Conservation (phyloP, 2,888 invertebrate genomes). For the Hartigia nigra region DNA sequence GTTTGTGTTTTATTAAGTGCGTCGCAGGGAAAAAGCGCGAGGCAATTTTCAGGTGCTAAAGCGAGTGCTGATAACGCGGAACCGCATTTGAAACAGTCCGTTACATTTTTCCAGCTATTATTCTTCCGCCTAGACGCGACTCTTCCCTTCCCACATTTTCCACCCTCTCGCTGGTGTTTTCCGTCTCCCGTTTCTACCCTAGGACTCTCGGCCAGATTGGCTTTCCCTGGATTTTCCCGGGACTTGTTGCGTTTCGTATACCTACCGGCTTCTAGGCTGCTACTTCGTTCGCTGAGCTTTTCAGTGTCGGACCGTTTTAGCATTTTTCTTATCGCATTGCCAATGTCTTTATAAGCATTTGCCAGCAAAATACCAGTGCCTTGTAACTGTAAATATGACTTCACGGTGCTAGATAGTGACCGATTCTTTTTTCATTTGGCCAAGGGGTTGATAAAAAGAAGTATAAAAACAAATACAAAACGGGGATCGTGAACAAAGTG, state of each 20-base stretch:
- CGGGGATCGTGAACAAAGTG: slow-evolving; percentile 45
- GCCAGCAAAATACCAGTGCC: background rate
- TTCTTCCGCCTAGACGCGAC: slow-evolving; percentile 23
- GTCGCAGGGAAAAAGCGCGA: slow-evolving; percentile 58
- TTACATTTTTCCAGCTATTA: slow-evolving; percentile 44
- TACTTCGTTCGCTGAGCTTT: background rate
- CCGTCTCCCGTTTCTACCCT: slow-evolving; percentile 23
- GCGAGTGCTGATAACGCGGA: slow-evolving; percentile 54
- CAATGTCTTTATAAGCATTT: background rate
- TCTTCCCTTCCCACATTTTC: slow-evolving; percentile 27
- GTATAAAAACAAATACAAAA: background rate
- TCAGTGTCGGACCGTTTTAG: background rate
- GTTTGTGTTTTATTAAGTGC: slow-evolving; percentile 63
- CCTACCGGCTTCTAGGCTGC: background rate
- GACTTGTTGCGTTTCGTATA: slow-evolving; percentile 4
- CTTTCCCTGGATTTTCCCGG: background rate
- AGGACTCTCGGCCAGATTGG: background rate
- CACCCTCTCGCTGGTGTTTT: slow-evolving; percentile 13
- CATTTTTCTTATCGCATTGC: background rate
- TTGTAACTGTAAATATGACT: background rate
- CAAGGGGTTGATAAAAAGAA: background rate
- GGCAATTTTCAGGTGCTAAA: slow-evolving; percentile 63
- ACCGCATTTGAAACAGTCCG: slow-evolving; percentile 49
- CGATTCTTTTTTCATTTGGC: background rate
- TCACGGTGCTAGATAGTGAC: background rate